A percentile compares a stretch with the other conserved stretches of the same genome.
phyloP scores from a whole-genome alignment of 2,888 invertebrate species.

The Rhodophaea formosa region DNA sequence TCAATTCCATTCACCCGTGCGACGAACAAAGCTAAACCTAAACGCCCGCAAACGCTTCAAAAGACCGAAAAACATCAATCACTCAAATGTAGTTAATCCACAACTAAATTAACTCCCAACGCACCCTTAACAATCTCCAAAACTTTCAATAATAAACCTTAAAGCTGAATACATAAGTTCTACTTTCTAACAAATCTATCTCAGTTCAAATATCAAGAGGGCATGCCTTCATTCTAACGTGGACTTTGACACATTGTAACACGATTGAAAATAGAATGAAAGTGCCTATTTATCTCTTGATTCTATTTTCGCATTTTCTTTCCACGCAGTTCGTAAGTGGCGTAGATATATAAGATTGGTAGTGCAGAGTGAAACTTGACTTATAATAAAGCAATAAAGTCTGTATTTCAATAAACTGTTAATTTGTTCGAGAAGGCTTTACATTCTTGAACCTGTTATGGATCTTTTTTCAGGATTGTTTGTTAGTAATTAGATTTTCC shows the following conservation, averaged over 20 bases:
- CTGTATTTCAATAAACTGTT: background rate
- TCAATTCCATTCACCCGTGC: constrained; percentile 14
- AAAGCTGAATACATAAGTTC: constrained; percentile 32
- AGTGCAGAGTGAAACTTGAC: constrained; percentile 29
- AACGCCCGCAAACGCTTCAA: constrained; percentile 33
- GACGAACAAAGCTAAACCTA: constrained; percentile 41
- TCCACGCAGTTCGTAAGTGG: constrained; percentile 32
- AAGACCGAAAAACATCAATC: constrained; percentile 70
- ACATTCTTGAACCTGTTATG: too few species aligned
- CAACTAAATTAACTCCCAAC: constrained; percentile 75
- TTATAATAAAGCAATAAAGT: constrained; percentile 30
- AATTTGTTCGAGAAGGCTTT: background rate
- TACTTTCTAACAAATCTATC: constrained; percentile 31
- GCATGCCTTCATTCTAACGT: constrained; percentile 25
- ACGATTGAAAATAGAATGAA: constrained; percentile 49
- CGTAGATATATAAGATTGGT: constrained; percentile 32
- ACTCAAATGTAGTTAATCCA: constrained; percentile 74
- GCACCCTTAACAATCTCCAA: constrained; percentile 50
- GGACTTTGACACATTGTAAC: constrained; percentile 34
- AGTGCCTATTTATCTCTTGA: constrained; percentile 52
- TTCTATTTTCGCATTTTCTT: constrained; percentile 56
- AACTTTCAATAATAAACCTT: constrained; percentile 44
- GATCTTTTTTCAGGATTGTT: too few species aligned
- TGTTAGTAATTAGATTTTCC: too few species aligned
- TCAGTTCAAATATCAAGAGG: background rate